Base-by-base conservation (phyloP, 2,888 invertebrate species). In the Dendrolimus houi region DNA sequence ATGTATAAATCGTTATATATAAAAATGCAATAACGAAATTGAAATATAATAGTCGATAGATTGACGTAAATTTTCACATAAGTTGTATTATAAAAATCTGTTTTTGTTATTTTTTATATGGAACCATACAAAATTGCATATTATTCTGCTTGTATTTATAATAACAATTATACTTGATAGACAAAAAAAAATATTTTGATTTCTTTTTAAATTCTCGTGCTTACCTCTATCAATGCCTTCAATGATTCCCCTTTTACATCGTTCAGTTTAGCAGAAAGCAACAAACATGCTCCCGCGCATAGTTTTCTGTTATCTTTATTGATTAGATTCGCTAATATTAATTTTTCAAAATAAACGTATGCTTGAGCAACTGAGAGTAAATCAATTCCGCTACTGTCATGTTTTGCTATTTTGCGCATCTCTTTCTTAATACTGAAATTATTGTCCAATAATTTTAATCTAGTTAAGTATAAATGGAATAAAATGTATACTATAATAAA, bases 281-380 rank as follows among this genome's bases (percentile, higher is more conserved):
- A 87, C 58, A 99, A 91, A 81, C 98, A 98, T 12, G 98, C 98
- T 53, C 98, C 99, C 13, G 99, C 98, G 79, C 98, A 98, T 59
- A 98, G 90, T 86, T 99, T 99, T 54, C 99, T 93, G 79, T 99
- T 99, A 77, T 95, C 95, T 85, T 99, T 99, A 75, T 97, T 98
- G 56, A 99, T 97, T 60, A 98, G 91, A 76, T 96, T 96, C 65
- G 96, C 96, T 56, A 98, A 91, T 68, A 99, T 98, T 57, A 99
- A 91, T 81, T 98, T 98, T 83, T 99, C 99, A 84, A 99, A 99
- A 87, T 98, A 99, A n/a, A 99, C 99, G 78, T 98, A 99, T 0
- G 98, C 96, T 81, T 98, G 98, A 14, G 99, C 98, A 14, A 99
- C 96, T 1, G 97, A 97, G 61, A 98, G 91, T 60, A 98, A 90